phyloP scores from a whole-genome alignment of 2,797 vertebrate species.

The Gallirallus australis region DNA sequence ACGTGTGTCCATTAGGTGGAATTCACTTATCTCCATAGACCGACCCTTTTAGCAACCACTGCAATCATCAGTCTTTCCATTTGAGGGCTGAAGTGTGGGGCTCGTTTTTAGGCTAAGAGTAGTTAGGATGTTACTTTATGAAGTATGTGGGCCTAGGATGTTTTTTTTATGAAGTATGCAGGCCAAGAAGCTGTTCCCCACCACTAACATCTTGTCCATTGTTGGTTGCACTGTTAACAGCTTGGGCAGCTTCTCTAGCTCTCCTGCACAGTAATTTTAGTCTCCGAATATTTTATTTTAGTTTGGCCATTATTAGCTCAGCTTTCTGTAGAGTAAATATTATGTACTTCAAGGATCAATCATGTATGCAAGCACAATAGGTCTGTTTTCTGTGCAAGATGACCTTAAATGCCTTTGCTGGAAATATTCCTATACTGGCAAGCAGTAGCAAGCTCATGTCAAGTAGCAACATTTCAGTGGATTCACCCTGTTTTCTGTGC shows the following conservation, averaged over 20 bases:
- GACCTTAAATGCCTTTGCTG: neutral
- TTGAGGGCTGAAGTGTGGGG: neutral
- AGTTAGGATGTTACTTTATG: neutral
- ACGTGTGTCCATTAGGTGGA: rapidly evolving
- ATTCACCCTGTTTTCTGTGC: neutral
- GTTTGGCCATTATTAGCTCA: neutral
- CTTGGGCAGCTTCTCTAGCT: neutral
- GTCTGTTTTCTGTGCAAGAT: neutral
- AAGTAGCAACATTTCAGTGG: neutral
- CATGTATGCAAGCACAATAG: neutral
- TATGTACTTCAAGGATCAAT: neutral
- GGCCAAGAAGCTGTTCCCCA: neutral
- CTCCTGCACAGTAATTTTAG: neutral
- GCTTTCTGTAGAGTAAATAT: neutral
- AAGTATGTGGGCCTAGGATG: neutral
- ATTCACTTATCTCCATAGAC: neutral
- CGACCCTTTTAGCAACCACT: neutral
- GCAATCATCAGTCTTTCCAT: neutral
- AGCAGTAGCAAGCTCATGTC: neutral
- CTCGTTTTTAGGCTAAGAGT: neutral
- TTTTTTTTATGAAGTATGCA: neutral
- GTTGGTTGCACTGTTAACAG: neutral
- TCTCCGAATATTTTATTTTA: neutral
- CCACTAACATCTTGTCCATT: neutral
- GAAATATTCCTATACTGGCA: neutral